Conservation (phyloP, 2,113 vertebrate genomes). For the Lepisosteus osseus region DNA sequence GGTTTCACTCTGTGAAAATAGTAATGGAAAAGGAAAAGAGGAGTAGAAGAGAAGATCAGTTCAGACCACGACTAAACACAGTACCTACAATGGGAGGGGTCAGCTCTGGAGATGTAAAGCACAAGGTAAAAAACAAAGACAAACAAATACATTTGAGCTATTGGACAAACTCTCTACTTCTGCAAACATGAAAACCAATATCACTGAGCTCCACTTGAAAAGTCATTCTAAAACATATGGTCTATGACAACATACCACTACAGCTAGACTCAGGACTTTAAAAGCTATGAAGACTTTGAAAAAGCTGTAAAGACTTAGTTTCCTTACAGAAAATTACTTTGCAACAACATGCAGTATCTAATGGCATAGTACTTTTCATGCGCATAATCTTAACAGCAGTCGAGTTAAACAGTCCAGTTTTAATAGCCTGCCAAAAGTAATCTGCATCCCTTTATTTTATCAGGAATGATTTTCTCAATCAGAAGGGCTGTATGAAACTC, state of each 20-base stretch:
- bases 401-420: too few species aligned
- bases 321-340: too few species aligned
- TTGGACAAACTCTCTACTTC: not conserved
- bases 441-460: too few species aligned
- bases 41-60: not conserved
- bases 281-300: not conserved
- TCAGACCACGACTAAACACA: constrained; percentile 56
- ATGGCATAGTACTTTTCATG: too few species aligned
- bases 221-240: too few species aligned
- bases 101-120: constrained; percentile 62
- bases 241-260: not conserved
- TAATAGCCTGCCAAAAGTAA: too few species aligned
- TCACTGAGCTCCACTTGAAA: not conserved
- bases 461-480: too few species aligned
- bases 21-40: constrained; percentile 2
- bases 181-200: not conserved
- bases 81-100: constrained; percentile 85
- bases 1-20: not conserved
- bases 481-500: too few species aligned
- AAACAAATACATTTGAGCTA: not conserved
- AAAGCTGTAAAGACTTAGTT: not conserved
- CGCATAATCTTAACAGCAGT: too few species aligned
- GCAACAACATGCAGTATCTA: too few species aligned
- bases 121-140: constrained; percentile 14
- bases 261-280: not conserved